Evolutionary conservation across 2,113 vertebrate species (phyloP).

Genomic region (Antigone vipio): DNA sequence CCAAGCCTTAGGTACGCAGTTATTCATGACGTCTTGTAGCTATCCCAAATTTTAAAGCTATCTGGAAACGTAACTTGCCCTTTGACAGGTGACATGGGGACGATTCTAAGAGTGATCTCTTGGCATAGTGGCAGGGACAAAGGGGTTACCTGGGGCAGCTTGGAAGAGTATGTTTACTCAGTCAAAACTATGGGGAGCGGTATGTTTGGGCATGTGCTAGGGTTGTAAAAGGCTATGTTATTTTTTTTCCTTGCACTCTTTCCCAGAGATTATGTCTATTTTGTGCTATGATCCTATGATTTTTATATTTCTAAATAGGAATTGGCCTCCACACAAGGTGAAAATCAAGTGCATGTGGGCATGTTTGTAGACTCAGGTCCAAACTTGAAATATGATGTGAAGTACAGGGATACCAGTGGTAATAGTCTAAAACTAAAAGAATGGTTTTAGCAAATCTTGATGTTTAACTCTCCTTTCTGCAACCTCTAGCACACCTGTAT

Average conservation of each 20-base stretch:
- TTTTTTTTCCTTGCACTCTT: not conserved
- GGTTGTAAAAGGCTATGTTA: not conserved
- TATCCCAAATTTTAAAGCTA: not conserved
- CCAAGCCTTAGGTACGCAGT: not conserved
- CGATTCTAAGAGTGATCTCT: not conserved
- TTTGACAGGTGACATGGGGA: not conserved
- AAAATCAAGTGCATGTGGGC: not conserved
- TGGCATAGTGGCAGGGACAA: not conserved
- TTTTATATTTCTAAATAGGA: not conserved
- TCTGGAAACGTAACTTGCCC: too few relatives aligned
- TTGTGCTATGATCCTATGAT: not conserved
- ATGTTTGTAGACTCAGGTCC: not conserved
- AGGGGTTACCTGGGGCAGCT: not conserved
- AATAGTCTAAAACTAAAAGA: not conserved
- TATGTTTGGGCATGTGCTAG: not conserved
- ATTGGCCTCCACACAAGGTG: not conserved
- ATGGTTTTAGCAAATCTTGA: not conserved
- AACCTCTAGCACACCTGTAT: not conserved
- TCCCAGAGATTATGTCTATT: not conserved
- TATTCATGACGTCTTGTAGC: not conserved
- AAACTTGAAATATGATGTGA: accelerated
- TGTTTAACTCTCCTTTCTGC: not conserved
- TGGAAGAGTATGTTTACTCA: not conserved
- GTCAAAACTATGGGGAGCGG: accelerated
- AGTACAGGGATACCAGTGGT: not conserved